These are phyloP conservation scores for Brenthis daphne DNA, from an alignment of 2,888 invertebrate genomes.

Conservation along the genomic window DNA sequence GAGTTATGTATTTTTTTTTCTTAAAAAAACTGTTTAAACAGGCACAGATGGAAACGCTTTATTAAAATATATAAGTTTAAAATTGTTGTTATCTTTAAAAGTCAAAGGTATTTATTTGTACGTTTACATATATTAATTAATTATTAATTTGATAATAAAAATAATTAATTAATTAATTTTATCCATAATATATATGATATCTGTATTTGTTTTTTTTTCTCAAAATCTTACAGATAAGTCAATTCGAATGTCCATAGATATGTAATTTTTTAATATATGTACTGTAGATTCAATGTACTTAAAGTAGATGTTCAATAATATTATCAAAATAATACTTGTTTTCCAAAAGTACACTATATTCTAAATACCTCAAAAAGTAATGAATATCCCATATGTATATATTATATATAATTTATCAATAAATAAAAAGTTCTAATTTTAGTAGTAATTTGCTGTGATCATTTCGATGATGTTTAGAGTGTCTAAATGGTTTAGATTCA, in stretches of 20 bases:
- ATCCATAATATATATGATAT: not conserved
- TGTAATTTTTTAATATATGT: slow-evolving; percentile 26
- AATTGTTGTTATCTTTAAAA: slow-evolving; percentile 1
- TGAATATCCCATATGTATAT: slow-evolving; percentile 16
- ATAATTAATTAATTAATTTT: not conserved
- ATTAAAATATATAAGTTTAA: slow-evolving; percentile 20
- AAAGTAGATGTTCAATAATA: slow-evolving; percentile 4
- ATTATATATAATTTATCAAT: slow-evolving; percentile 11
- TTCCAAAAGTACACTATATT: slow-evolving; percentile 13
- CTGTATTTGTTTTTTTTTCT: not conserved
- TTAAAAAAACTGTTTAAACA: not conserved
- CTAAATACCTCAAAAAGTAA: slow-evolving; percentile 16
- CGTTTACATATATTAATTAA: not conserved
- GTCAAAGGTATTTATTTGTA: not conserved
- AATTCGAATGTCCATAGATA: slow-evolving; percentile 24
- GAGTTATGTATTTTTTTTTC: not conserved
- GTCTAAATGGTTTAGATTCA: slow-evolving; percentile 36
- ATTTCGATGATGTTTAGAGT: slow-evolving; percentile 10
- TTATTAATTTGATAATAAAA: not conserved
- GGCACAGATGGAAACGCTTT: slow-evolving; percentile 30
- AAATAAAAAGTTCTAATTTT: slow-evolving; percentile 8
- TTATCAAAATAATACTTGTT: slow-evolving; percentile 1
- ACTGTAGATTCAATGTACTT: slow-evolving; percentile 17
- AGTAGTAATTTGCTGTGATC: slow-evolving; percentile 19
- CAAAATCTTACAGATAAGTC: slow-evolving; percentile 9